Evolutionary conservation across 2,888 invertebrate species (phyloP), one percentile per base, ranked within the genome.

Genomic region (Epirrhoe alternata): DNA sequence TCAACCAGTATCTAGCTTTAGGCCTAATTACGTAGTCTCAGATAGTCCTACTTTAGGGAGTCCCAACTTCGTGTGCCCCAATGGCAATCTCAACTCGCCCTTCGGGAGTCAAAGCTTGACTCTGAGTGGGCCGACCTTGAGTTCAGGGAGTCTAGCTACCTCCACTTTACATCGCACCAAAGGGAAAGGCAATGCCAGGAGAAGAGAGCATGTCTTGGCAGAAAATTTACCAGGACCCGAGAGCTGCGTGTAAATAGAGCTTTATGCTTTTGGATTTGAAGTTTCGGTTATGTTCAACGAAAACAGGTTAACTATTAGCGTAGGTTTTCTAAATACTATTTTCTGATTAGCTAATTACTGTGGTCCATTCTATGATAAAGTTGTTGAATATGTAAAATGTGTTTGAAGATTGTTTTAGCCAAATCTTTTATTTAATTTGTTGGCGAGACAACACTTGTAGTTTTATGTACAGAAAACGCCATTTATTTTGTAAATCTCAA

Each of bases 221-320:
- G 97, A 97, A 86, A 96, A 97, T 76, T 95, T 97, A 86, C 97
- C 97, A 35, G 97, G 97, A 68, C 97, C 97, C 50, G 97, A 97
- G 87, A 97, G 97, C 93, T 97, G 97, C 92, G 97, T 97, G 85
- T 97, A 79, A 86, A 81, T 68, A 66, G 50, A 64, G 61, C 64
- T 65, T 73, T 61, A 65, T 74, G 51, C 65, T 61, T 68, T 52
- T 68, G 74, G 75, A 79, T 74, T 75, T 77, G 72, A 77, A 51
- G 54, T 56, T 64, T 74, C 71, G 68, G 72, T 77, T 79, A 62
- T 63, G 68, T 71, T 72, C 70, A 75, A 72, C 61, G 78, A 76
- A 74, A 72, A 76, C 73, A 77, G 71, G 73, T 76, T 74, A 69
- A 76, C 68, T 70, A 77, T 76, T 76, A 78, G 65, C 58, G 68